A percentile compares a stretch with the other conserved stretches of the same genome.
Conservation (phyloP, 1,140 invertebrate species). For the Caenorhabditis inopinata region DNA sequence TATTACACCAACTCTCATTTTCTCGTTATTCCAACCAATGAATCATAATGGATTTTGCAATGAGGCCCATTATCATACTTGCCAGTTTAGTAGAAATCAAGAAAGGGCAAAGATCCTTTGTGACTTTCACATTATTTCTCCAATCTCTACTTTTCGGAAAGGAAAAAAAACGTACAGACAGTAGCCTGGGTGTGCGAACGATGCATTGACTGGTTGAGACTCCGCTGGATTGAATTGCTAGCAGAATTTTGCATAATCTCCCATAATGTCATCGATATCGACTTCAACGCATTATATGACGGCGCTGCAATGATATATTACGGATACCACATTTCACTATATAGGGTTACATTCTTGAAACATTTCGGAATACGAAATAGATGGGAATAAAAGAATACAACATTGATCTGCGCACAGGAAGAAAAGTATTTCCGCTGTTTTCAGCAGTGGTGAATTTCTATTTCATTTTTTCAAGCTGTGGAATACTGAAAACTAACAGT, state of each 20-base stretch:
- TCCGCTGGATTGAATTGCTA: conserved; percentile 60
- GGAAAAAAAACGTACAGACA: conserved; percentile 29
- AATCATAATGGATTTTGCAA: background rate
- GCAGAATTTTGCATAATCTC: conserved; percentile 69
- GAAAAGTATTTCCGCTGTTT: too few species aligned
- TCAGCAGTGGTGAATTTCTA: too few species aligned
- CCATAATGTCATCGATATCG: conserved; percentile 70
- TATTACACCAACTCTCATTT: background rate
- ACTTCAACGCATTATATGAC: conserved; percentile 69
- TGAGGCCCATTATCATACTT: background rate
- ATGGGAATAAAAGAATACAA: background rate
- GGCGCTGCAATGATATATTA: conserved; percentile 67
- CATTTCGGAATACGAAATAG: too few species aligned
- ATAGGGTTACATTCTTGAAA: background rate
- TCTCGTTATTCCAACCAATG: background rate
- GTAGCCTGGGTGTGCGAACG: conserved; percentile 36
- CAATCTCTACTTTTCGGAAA: background rate
- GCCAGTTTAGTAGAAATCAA: conserved; percentile 11
- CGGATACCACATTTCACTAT: background rate
- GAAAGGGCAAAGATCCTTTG: conserved; percentile 1
- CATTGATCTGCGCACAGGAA: background rate
- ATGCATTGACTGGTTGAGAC: conserved; percentile 55
- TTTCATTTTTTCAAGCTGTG: too few species aligned
- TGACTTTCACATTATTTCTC: conserved; percentile 33
- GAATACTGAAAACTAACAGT: too few species aligned